Evolutionary conservation across 2,797 vertebrate genomes (phyloP).

Genomic region (Hemitrygon akajei): DNA sequence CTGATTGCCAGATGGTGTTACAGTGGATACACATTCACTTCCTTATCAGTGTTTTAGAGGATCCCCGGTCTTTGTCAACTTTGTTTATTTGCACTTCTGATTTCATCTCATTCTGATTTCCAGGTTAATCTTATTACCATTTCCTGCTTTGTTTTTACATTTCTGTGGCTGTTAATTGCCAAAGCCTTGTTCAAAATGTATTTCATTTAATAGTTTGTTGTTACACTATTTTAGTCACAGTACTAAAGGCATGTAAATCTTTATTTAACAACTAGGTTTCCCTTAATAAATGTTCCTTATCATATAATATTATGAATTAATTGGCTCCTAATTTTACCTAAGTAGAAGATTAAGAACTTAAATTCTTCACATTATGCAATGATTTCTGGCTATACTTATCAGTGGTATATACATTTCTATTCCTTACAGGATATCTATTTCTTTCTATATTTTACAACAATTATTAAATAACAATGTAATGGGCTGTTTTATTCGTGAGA

Average conservation of each 20-base stretch:
- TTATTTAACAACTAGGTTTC: background rate
- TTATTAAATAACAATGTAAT: background rate
- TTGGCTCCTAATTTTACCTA: background rate
- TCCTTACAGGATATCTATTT: background rate
- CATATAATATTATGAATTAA: background rate
- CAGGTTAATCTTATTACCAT: background rate
- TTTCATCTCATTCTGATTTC: background rate
- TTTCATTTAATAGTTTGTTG: background rate
- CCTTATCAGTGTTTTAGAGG: background rate
- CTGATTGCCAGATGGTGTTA: background rate
- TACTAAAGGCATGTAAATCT: background rate
- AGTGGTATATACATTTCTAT: background rate
- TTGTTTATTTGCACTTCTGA: background rate
- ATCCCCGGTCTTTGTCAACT: background rate
- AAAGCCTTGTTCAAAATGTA: background rate
- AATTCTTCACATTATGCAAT: background rate
- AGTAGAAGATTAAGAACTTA: background rate
- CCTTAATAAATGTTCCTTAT: background rate
- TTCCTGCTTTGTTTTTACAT: background rate
- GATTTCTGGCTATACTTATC: background rate
- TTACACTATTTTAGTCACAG: background rate
- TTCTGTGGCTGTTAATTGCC: background rate
- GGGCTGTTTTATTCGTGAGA: background rate
- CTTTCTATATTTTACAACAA: background rate
- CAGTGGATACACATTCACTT: constrained; percentile 6